These are phyloP conservation scores for Cataglyphis rosenhaueri DNA, from an alignment of 2,888 invertebrate species.

Conservation along the genomic window DNA sequence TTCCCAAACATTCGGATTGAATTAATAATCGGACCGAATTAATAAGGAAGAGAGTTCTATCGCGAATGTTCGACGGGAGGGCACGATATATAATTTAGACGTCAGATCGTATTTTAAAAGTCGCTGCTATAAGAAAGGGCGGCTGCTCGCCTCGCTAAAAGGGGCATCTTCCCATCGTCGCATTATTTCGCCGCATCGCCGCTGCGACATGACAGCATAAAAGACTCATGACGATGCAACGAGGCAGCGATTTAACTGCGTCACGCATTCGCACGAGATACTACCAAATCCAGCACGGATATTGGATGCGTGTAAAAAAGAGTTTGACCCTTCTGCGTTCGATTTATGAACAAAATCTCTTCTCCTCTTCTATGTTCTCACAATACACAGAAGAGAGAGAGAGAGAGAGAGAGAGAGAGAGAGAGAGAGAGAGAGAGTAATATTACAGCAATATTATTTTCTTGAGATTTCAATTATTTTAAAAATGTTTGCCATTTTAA, in stretches of 20 bases:
- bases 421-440: too few relatives aligned
- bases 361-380: not conserved
- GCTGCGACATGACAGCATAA: slow-evolving; percentile 42
- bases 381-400: not conserved
- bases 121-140: slow-evolving; percentile 4
- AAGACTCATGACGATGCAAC: slow-evolving; percentile 50
- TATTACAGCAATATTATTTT: not conserved
- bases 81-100: slow-evolving; percentile 43
- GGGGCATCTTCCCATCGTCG: slow-evolving; percentile 36
- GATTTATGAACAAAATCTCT: not conserved
- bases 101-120: slow-evolving; percentile 28
- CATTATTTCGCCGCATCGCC: slow-evolving; percentile 37
- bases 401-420: not conserved
- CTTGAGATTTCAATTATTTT: not conserved
- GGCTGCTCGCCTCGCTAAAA: slow-evolving; percentile 16
- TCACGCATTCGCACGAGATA: slow-evolving; percentile 35
- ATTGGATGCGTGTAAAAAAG: not conserved
- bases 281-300: not conserved
- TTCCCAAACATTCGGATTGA: not conserved
- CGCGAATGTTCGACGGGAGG: slow-evolving; percentile 2
- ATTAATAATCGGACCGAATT: slow-evolving; percentile 13
- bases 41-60: not conserved
- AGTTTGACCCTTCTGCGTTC: not conserved
- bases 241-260: slow-evolving; percentile 52
- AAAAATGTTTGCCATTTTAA: not conserved